Conservation (phyloP, 35 echinoderm and acorn worm genomes). For the Amphiura filiformis region DNA sequence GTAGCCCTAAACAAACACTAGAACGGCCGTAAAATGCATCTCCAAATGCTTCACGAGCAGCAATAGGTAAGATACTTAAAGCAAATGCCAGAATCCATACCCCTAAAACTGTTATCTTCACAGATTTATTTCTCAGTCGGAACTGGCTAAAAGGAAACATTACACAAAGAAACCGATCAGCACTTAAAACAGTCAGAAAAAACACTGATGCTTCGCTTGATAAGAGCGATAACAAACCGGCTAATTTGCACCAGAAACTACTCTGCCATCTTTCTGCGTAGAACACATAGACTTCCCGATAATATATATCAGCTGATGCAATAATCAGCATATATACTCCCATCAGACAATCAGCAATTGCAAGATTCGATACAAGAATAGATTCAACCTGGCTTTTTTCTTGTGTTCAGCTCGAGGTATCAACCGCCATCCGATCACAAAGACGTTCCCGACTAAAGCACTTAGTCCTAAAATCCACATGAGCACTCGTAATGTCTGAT, state of each 20-base stretch:
- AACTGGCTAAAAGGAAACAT: slow-evolving; percentile 31
- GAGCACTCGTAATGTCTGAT: too few species aligned
- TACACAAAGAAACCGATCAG: slow-evolving; percentile 37
- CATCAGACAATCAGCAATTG: slow-evolving; percentile 33
- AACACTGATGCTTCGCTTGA: slow-evolving; percentile 58
- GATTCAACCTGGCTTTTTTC: background rate
- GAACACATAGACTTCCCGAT: slow-evolving; percentile 20
- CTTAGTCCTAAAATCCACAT: too few species aligned
- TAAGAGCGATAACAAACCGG: slow-evolving; percentile 25
- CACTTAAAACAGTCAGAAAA: slow-evolving; percentile 36
- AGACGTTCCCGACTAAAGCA: too few species aligned
- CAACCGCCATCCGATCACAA: too few species aligned
- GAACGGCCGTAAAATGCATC: background rate
- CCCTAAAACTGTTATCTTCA: background rate
- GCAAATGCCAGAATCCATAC: background rate
- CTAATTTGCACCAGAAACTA: slow-evolving; percentile 12
- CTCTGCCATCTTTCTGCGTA: slow-evolving; percentile 18
- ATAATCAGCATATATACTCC: slow-evolving; percentile 54
- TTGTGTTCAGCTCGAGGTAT: too few species aligned
- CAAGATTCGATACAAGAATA: background rate
- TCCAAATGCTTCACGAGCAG: background rate
- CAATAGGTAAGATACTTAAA: background rate
- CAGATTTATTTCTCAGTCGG: background rate
- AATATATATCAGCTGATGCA: slow-evolving; percentile 41
- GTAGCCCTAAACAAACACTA: background rate